Evolutionary conservation across 2,888 invertebrate genomes (phyloP), one percentile per base, ranked within the genome.

Genomic region (Archips xylosteana): DNA sequence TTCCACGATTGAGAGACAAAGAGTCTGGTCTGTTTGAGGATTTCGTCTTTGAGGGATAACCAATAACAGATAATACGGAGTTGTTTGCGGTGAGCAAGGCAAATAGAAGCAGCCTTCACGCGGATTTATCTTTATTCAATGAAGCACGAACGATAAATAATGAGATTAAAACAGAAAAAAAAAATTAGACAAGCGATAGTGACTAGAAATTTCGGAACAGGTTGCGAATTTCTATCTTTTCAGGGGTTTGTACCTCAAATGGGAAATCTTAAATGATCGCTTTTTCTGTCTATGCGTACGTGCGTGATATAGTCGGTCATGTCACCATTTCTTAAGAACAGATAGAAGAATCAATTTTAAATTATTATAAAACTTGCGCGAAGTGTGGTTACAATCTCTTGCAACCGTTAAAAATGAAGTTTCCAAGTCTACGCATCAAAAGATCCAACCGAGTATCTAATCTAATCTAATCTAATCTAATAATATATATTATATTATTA

Each of bases 1-100:
- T 75, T 62, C 49, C 32, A 45, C 45, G 71, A 71, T 74, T 69
- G 66, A 64, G 75, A 75, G 75, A 75, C 75, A 70, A 75, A 69
- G 70, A 70, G 75, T 75, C 70, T 73, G 64, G 63, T 70, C 10
- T 68, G 73, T 72, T 75, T 69, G 74, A 63, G 36, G 61, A 61
- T 75, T 73, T 72, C 36, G 49, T 63, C 42, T 68, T 75, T 66
- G 45, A 42, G 47, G 66, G 63, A 64, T 59, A 67, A 72, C 59
- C 57, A 72, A 64, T 45, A 74, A 65, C 32, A 15, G 63, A 65
- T 73, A 75, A 70, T 69, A 34, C 47, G 60, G 36, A 54, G 65
- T 60, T 74, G 65, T 64, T 73, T 73, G 73, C 70, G 54, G 73
- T 49, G 36, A 67, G 67, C 54, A 62, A 34, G 51, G 45, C 65